Percentiles rank a stretch among this genome's conserved stretches.
Evolutionary conservation across 1,140 invertebrate species (phyloP).

Genomic region (Myzus persicae): DNA sequence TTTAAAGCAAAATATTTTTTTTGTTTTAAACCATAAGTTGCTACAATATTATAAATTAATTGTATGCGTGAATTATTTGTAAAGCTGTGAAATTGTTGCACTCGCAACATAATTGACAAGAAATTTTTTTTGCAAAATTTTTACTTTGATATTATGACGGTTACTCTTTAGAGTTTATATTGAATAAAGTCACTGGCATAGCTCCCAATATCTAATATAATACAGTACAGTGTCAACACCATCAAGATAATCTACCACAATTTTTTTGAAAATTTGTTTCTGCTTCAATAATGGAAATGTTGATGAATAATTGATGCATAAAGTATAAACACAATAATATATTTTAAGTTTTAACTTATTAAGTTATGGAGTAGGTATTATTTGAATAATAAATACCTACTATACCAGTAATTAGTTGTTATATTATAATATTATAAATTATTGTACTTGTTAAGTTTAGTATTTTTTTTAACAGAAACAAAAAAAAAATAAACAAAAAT

Average conservation of each 20-base stretch:
- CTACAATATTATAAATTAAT: neutral
- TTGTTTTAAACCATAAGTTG: too few relatives aligned
- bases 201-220: too few relatives aligned
- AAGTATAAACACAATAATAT: neutral
- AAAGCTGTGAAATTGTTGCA: neutral
- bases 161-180: neutral
- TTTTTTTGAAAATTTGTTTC: neutral
- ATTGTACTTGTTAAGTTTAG: too few relatives aligned
- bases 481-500: too few relatives aligned
- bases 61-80: neutral
- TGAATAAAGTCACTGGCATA: neutral
- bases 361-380: too few relatives aligned
- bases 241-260: too few relatives aligned
- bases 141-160: neutral
- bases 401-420: too few relatives aligned
- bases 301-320: neutral
- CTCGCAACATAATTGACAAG: neutral
- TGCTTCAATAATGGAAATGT: neutral
- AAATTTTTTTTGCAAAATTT: neutral
- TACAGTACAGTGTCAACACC: neutral
- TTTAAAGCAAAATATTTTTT: too few relatives aligned
- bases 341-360: neutral
- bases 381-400: too few relatives aligned
- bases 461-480: too few relatives aligned
- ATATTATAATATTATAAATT: too few relatives aligned